phyloP scores from a whole-genome alignment of 2,113 vertebrate genomes.

The Leptocoma aspasia region DNA sequence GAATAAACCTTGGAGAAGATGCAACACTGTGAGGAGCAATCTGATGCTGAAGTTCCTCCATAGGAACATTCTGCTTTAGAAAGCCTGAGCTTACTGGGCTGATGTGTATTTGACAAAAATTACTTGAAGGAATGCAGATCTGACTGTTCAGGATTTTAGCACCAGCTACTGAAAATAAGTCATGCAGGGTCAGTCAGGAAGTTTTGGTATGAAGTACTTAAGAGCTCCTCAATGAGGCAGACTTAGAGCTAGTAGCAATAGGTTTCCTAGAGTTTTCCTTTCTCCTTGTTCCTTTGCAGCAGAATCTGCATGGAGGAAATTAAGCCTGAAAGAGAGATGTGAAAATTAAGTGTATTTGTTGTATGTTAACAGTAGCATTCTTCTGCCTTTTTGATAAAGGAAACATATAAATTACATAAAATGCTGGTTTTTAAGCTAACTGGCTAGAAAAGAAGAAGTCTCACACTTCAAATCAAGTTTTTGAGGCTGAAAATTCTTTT shows the following conservation, averaged over 20 bases:
- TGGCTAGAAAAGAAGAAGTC: neutral
- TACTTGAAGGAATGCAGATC: neutral
- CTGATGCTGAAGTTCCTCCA: neutral
- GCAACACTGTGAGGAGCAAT: neutral
- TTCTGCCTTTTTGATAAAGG: neutral
- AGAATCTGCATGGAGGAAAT: neutral
- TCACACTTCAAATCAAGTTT: neutral
- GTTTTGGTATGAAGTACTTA: neutral
- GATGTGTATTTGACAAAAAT: neutral
- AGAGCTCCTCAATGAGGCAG: neutral
- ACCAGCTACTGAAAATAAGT: neutral
- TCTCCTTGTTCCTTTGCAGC: neutral
- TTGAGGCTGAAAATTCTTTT: neutral
- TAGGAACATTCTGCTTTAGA: neutral
- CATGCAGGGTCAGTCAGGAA: neutral
- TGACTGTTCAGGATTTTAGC: neutral
- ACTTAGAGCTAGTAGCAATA: neutral
- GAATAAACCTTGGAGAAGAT: neutral
- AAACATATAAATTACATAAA: neutral
- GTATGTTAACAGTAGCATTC: neutral
- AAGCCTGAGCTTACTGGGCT: neutral
- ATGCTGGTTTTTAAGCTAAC: neutral
- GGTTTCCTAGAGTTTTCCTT: neutral
- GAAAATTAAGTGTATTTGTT: neutral
- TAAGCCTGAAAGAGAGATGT: neutral